Percentiles rank a stretch among this genome's conserved stretches.
phyloP scores from a whole-genome alignment of 2,113 vertebrate genomes.

The Callipepla squamata region DNA sequence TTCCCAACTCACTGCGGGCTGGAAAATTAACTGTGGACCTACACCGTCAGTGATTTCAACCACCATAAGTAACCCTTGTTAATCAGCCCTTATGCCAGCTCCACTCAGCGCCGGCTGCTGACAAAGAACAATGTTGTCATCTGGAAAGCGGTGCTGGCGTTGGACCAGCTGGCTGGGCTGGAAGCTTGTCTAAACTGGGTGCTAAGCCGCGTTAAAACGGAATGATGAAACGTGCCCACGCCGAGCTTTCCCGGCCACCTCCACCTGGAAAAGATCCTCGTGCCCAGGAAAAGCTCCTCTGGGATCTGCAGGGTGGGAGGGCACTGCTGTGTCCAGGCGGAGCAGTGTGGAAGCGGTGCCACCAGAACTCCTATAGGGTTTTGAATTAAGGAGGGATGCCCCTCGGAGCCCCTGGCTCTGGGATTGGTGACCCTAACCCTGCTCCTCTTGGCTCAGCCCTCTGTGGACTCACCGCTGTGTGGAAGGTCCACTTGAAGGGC shows the following conservation, averaged over 20 bases:
- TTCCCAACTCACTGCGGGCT: not conserved
- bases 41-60: not conserved
- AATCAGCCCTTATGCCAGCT: not conserved
- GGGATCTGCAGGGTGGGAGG: not conserved
- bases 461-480: not conserved
- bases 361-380: rapidly evolving
- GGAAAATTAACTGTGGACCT: not conserved
- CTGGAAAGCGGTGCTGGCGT: slow-evolving; percentile 46
- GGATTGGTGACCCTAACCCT: not conserved
- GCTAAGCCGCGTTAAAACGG: slow-evolving; percentile 11
- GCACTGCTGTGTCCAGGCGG: not conserved
- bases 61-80: not conserved
- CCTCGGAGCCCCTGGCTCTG: not conserved
- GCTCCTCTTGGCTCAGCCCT: not conserved
- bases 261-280: not conserved
- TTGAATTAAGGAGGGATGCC: not conserved
- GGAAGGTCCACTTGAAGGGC: not conserved
- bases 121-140: slow-evolving; percentile 34
- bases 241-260: not conserved
- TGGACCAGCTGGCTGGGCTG: not conserved
- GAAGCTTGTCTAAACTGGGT: slow-evolving; percentile 13
- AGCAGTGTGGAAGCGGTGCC: rapidly evolving
- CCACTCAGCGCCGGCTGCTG: slow-evolving; percentile 34
- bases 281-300: not conserved
- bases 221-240: not conserved